Percentiles rank a stretch among this genome's conserved stretches.
phyloP scores from a whole-genome alignment of 2,797 vertebrate species.

The Muscicapa striata region DNA sequence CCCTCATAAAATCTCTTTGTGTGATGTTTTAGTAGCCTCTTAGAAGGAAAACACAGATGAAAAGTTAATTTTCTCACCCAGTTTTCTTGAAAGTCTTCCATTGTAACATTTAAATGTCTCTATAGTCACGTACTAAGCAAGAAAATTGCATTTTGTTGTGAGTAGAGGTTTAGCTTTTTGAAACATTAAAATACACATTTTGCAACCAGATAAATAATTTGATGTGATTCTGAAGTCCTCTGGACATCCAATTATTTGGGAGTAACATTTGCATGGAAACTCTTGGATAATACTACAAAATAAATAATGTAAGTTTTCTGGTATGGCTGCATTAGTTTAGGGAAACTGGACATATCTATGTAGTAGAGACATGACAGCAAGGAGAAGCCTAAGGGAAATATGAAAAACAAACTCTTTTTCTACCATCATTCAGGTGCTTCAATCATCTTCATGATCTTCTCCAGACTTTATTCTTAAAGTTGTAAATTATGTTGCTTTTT shows the following conservation, averaged over 20 bases:
- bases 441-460: neutral
- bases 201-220: neutral
- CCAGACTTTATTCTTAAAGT: neutral
- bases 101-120: neutral
- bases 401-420: neutral
- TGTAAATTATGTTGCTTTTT: neutral
- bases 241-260: neutral
- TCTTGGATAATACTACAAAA: neutral
- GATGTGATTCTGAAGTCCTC: neutral
- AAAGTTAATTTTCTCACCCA: neutral
- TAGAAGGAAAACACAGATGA: neutral
- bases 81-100: neutral
- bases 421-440: neutral
- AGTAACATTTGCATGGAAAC: neutral
- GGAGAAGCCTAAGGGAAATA: neutral
- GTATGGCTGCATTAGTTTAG: neutral
- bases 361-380: neutral
- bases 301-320: neutral
- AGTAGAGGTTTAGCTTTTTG: neutral
- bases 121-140: neutral
- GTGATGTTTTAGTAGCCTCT: neutral
- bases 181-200: neutral
- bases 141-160: neutral
- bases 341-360: neutral
- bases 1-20: neutral